A percentile compares a stretch with the other conserved stretches of the same genome.
These are phyloP conservation scores for Eledona agricola DNA, from an alignment of 2,888 invertebrate species.

Conservation along the genomic window DNA sequence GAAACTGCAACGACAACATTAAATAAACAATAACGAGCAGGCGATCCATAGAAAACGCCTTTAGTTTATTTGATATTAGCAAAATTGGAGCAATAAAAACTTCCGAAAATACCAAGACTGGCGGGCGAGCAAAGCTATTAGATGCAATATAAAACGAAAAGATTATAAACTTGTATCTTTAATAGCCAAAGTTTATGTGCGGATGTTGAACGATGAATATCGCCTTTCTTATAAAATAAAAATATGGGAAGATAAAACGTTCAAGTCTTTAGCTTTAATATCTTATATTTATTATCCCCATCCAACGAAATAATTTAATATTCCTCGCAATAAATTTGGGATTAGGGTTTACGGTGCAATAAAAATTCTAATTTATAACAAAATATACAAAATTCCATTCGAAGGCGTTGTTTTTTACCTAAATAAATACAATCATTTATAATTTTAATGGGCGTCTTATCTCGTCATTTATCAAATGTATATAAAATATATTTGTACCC, in stretches of 20 bases:
- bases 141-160: constrained; percentile 60
- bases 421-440: constrained; percentile 55
- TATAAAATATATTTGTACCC: constrained; percentile 47
- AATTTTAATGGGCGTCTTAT: constrained; percentile 50
- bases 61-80: constrained; percentile 59
- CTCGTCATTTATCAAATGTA: constrained; percentile 48
- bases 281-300: constrained; percentile 62
- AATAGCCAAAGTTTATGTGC: constrained; percentile 62
- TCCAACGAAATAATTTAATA: constrained; percentile 63
- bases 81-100: constrained; percentile 66
- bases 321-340: constrained; percentile 63
- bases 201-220: constrained; percentile 61
- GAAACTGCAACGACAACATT: constrained; percentile 5
- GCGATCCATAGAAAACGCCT: constrained; percentile 41
- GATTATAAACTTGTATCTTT: constrained; percentile 64
- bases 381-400: constrained; percentile 60
- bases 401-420: constrained; percentile 42
- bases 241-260: constrained; percentile 56
- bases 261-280: constrained; percentile 62
- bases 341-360: constrained; percentile 63
- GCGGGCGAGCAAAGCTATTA: constrained; percentile 52
- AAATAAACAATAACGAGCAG: constrained; percentile 31
- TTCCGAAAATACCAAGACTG: constrained; percentile 61
- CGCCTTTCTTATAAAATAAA: constrained; percentile 59
- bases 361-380: constrained; percentile 64